Percentiles rank a stretch among this genome's conserved stretches.
Evolutionary conservation across 2,888 invertebrate species (phyloP).

Genomic region (Rosalia funebris): DNA sequence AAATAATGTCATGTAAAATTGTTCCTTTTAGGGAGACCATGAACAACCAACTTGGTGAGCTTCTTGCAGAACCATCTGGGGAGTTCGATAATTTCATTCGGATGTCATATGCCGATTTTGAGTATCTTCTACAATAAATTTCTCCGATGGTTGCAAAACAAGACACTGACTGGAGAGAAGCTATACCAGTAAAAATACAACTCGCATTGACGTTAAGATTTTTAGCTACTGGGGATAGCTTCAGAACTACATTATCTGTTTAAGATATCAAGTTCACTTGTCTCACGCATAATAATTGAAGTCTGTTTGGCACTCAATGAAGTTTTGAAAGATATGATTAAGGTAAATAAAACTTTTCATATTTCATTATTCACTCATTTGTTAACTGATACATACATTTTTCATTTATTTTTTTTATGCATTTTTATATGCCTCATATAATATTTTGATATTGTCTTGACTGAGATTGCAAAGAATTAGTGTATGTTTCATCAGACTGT

Average conservation of each 20-base stretch:
- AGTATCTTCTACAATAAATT: slow-evolving; percentile 1
- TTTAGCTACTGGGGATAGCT: slow-evolving; percentile 15
- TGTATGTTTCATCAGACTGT: too few relatives aligned
- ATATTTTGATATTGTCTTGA: too few relatives aligned
- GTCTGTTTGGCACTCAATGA: too few relatives aligned
- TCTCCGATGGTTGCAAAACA: slow-evolving; percentile 6
- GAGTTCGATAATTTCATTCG: slow-evolving; percentile 1
- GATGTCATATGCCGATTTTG: slow-evolving; percentile 1
- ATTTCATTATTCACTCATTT: too few relatives aligned
- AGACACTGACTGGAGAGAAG: slow-evolving; percentile 12
- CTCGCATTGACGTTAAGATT: slow-evolving; percentile 6
- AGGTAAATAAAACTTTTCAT: too few relatives aligned
- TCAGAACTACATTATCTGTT: slow-evolving; percentile 2
- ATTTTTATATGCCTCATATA: too few relatives aligned
- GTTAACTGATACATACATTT: too few relatives aligned
- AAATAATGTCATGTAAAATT: background rate
- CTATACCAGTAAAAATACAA: slow-evolving; percentile 10
- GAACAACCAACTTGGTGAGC: background rate
- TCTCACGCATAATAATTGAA: slow-evolving; percentile 13
- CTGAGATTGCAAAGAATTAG: too few relatives aligned
- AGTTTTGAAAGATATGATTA: too few relatives aligned
- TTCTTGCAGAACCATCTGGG: slow-evolving; percentile 6
- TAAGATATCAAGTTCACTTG: slow-evolving; percentile 6
- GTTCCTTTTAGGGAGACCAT: background rate
- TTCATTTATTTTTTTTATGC: too few relatives aligned